These are phyloP conservation scores for Sclerodermus sp. DNA, from an alignment of 2,888 invertebrate genomes.

Conservation along the genomic window DNA sequence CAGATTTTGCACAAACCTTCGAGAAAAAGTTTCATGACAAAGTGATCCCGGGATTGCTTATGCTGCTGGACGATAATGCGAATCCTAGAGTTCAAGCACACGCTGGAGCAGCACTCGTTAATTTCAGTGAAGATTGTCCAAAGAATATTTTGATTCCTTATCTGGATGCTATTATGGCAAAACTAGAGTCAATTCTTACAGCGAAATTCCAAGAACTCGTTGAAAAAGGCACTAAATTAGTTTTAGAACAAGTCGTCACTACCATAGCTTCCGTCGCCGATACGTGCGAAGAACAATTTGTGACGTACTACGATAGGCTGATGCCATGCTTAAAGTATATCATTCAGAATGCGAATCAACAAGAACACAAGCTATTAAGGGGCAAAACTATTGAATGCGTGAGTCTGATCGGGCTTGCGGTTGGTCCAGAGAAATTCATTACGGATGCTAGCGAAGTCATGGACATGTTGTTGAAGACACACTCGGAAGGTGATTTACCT, in stretches of 20 bases:
- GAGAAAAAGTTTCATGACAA: constrained; percentile 97
- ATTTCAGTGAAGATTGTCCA: constrained; percentile 99
- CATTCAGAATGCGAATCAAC: constrained; percentile 87
- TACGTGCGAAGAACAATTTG: constrained; percentile 95
- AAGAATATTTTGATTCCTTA: constrained; percentile 90
- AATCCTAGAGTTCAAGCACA: constrained; percentile 89
- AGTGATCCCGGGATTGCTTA: constrained; percentile 88
- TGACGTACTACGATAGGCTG: constrained; percentile 87
- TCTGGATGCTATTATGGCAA: constrained; percentile 86
- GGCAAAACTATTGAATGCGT: constrained; percentile 99
- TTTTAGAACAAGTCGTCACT: constrained; percentile 97
- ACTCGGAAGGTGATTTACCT: constrained; percentile 80
- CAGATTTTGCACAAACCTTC: constrained; percentile 95
- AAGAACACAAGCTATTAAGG: constrained; percentile 85
- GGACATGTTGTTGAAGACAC: constrained; percentile 90
- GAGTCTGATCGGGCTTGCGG: constrained; percentile 91
- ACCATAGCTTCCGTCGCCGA: constrained; percentile 98
- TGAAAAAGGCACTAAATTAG: constrained; percentile 92
- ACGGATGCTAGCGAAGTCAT: constrained; percentile 93
- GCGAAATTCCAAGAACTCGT: constrained; percentile 93
- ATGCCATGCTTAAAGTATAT: constrained; percentile 96
- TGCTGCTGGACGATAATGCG: constrained; percentile 84
- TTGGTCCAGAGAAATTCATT: constrained; percentile 83
- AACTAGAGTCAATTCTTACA: constrained; percentile 85
- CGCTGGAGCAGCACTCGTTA: constrained; percentile 93